These are phyloP conservation scores for Misgurnus mizolepis DNA, from an alignment of 2,113 vertebrate genomes.

Conservation along the genomic window DNA sequence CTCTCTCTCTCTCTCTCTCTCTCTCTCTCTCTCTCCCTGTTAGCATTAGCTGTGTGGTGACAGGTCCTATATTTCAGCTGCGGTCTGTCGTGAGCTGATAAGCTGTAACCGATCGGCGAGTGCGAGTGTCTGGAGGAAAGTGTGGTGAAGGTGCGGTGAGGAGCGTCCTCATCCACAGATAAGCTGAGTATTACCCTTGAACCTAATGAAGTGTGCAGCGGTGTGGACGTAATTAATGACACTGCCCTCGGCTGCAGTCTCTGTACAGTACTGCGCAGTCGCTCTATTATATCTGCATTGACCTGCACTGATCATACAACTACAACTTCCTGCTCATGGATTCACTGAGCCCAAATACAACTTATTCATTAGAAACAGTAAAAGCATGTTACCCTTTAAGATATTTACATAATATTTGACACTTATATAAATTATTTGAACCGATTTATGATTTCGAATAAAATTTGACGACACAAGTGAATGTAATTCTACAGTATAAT, in stretches of 20 bases:
- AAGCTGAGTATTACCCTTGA: constrained; percentile 88
- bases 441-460: no score
- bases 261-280: no score
- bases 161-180: constrained; percentile 78
- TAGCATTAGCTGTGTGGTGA: constrained; percentile 70
- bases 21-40: constrained; percentile 29
- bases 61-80: constrained; percentile 90
- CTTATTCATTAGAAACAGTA: background rate
- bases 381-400: background rate
- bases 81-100: constrained; percentile 87
- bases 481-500: no score
- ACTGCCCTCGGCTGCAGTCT: constrained; percentile 74
- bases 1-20: constrained; percentile 25
- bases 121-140: constrained; percentile 77
- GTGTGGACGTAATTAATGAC: constrained; percentile 84
- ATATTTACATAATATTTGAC: no score
- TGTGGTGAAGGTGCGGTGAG: constrained; percentile 31
- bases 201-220: constrained; percentile 82
- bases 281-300: constrained; percentile 11
- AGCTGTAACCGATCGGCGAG: constrained; percentile 91
- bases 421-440: no score
- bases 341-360: background rate
- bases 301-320: background rate
- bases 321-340: background rate
- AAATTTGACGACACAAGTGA: no score